Evolutionary conservation across 2,888 invertebrate genomes (phyloP), one percentile per base, ranked within the genome.

Genomic region (Harpalus rubripes): DNA sequence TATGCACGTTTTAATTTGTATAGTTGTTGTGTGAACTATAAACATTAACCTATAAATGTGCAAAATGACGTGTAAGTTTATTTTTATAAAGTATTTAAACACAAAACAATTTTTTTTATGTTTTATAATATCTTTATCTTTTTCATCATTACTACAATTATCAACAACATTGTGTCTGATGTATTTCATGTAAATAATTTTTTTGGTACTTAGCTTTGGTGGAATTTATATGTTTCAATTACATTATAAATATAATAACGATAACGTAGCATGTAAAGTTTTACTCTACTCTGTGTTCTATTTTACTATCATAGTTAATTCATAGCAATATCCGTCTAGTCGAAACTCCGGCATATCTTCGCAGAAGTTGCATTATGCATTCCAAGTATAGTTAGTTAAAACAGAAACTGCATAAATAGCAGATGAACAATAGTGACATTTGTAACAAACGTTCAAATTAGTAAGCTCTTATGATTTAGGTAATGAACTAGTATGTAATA

Each of bases 341-440:
- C 44, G 10, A 52, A 52, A 8, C 8, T 52, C 44, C 44, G 6
- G 44, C 44, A 52, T 52, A 52, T 52, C 44, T 52, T 52, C 10
- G 10, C 6, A 52, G 44, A 12, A 12, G 10, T 12, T 52, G 44
- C 44, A 52, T 52, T 52, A 52, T 52, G 44, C 44, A 52, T 52
- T 52, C 44, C 44, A 52, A 52, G 12, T 52, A 52, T 52, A 52
- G 10, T 52, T 52, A 52, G 44, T 52, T 52, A 52, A 52, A 52
- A 52, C 44, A 52, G 44, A 52, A 52, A 52, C 44, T 52, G 44
- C 12, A 52, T 52, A 52, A 52, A 52, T 52, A 52, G 44, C 44
- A 52, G 12, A 52, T 52, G 44, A 52, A 12, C 44, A 52, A 52
- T 52, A 52, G 44, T 52, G 44, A 52, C 44, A 52, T 52, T 52